Evolutionary conservation across 2,888 invertebrate genomes (phyloP).

Genomic region (Euspilapteryx auroguttella): DNA sequence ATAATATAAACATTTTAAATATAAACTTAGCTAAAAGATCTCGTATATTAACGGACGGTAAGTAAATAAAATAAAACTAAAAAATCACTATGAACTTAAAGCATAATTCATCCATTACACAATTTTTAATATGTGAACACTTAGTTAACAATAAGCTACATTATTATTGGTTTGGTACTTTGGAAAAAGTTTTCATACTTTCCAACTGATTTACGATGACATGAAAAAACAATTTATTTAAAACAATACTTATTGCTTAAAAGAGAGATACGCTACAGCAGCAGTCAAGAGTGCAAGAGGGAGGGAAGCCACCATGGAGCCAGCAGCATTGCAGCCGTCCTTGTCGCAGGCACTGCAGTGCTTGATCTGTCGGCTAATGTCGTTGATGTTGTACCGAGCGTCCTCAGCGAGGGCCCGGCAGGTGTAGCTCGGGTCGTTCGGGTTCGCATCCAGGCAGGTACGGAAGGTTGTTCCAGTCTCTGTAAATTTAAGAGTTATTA

Average conservation of each 20-base stretch:
- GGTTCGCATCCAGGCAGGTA: conserved; percentile 37
- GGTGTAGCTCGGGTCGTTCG: conserved; percentile 24
- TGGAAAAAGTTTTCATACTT: no score
- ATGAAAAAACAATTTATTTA: no score
- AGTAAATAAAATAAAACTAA: no score
- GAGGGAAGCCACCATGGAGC: conserved; percentile 26
- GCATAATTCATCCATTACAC: no score
- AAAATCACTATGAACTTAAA: no score
- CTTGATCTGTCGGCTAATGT: conserved; percentile 20
- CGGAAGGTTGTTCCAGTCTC: conserved; percentile 32
- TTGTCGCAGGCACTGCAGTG: conserved; percentile 46
- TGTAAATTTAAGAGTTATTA: conserved; percentile 13
- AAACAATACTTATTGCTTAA: conserved; percentile 43
- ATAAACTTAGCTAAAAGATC: no score
- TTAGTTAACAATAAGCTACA: no score
- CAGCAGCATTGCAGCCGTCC: conserved; percentile 55
- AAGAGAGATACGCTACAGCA: conserved; percentile 27
- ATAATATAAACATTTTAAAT: no score
- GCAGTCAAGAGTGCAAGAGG: conserved; percentile 30
- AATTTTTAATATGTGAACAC: no score
- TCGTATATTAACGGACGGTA: no score
- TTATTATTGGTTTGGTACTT: no score
- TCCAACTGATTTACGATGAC: no score
- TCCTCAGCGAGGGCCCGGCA: conserved; percentile 21
- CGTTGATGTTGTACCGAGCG: conserved; percentile 11